Base-by-base conservation (phyloP, 2,797 vertebrate species). In the Zenarchopterus dispar region DNA sequence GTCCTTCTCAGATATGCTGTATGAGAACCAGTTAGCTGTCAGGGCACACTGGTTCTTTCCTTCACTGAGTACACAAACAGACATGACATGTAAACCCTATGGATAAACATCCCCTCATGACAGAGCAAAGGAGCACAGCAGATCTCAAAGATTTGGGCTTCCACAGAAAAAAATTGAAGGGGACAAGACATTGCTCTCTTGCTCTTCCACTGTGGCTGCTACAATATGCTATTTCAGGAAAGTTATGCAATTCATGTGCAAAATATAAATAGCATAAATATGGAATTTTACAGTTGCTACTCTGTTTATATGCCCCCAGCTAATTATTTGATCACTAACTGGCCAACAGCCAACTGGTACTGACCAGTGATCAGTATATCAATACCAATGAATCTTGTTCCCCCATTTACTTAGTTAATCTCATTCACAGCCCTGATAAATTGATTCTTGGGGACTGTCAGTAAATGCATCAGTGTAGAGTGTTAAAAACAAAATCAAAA, bases 101-200 rank as follows among this genome's bases (percentile, higher is more conserved):
- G 33, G 16, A 50, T 28, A 45, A 26, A 69, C 54, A 61, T 54
- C 51, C 24, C 59, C 33, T 49, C 15, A 15, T 23, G 33, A 56
- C 19, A 53, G 19, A 56, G 17, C 56, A 77, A 77, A 57, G 61
- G 73, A 51, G 71, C 60, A 67, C 77, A 77, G 66, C n/a, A 69
- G 66, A 24, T 58, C 17, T 33, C 31, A 39, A 56, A 74, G 76
- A 77, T 62, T 59, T 46, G 21, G 60, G 39, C 67, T 41, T 67
- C 66, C 1, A 22, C 13, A 39, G 36, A 52, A 70, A 67, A 33
- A 63, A 71, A 74, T 61, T 55, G 54, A 21, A 78, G 70, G 69
- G 65, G 44, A 75, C 53, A 69, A 61, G 72, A 78, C 75, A 77
- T 67, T 1, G 5, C 36, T 46, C 2, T 51, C 48, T 53, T 45